phyloP scores from a whole-genome alignment of 2,888 invertebrate species.

The Limnephilus lunatus region DNA sequence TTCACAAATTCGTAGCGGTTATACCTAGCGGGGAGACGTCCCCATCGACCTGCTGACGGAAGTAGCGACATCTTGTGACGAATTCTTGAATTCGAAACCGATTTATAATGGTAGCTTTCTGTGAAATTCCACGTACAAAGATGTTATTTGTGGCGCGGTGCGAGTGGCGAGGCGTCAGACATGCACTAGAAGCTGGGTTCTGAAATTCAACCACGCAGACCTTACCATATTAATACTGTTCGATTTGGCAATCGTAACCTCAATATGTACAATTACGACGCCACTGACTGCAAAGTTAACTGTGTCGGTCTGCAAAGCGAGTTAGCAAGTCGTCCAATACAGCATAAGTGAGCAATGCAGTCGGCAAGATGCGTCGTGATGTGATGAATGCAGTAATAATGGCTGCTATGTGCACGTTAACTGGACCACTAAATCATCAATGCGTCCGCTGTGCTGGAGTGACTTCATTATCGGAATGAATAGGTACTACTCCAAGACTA shows the following conservation, averaged over 20 bases:
- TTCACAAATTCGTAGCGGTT: no score
- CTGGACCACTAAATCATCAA: slow-evolving; percentile 7
- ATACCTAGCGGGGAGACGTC: no score
- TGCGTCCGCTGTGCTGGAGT: slow-evolving; percentile 7
- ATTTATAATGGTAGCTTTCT: no score
- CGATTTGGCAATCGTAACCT: background rate
- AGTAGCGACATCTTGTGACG: no score
- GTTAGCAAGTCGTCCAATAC: background rate
- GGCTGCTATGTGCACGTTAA: background rate
- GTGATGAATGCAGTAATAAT: background rate
- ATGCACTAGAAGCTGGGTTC: no score
- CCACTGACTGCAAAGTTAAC: background rate
- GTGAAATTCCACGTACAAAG: no score
- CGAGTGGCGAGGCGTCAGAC: no score
- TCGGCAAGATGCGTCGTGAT: background rate
- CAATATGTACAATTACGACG: background rate
- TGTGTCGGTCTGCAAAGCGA: background rate
- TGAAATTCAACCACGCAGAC: no score
- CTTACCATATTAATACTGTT: no score
- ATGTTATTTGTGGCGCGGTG: no score
- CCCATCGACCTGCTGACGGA: no score
- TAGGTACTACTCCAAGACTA: background rate
- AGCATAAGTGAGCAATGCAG: background rate
- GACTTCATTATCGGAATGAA: background rate
- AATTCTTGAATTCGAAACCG: no score